Evolutionary conservation across 2,888 invertebrate species (phyloP).

Genomic region (Drosophila meridiana): DNA sequence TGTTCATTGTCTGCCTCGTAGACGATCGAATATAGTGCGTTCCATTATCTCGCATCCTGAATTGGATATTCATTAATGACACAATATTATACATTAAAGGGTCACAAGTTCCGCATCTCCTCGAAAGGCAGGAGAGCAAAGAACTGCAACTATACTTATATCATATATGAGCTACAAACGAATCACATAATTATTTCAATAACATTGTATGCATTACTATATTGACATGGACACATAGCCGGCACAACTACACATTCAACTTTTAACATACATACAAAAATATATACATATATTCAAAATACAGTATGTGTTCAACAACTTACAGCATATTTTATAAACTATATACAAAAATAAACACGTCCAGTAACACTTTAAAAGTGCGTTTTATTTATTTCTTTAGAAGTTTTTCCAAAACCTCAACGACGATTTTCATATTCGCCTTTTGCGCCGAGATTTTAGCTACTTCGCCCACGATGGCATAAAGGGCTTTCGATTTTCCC

Average conservation of each 20-base stretch:
- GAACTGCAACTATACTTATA: conserved; percentile 57
- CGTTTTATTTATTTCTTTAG: conserved; percentile 42
- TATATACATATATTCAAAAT: conserved; percentile 37
- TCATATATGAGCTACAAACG: conserved; percentile 29
- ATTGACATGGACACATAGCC: conserved; percentile 53
- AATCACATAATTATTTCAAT: conserved; percentile 35
- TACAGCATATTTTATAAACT: conserved; percentile 60
- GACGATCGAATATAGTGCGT: conserved; percentile 84
- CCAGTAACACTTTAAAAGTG: conserved; percentile 44
- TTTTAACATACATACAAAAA: conserved; percentile 31
- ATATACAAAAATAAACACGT: conserved; percentile 58
- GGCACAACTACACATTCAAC: conserved; percentile 52
- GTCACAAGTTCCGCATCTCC: conserved; percentile 82
- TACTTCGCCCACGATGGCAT: conserved; percentile 88
- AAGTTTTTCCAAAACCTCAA: conserved; percentile 86
- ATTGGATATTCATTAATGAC: conserved; percentile 33
- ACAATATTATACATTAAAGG: conserved; percentile 60
- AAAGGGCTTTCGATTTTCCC: conserved; percentile 90
- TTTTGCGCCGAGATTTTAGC: conserved; percentile 87
- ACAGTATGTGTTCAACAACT: conserved; percentile 48
- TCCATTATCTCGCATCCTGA: conserved; percentile 62
- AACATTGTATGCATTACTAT: conserved; percentile 51
- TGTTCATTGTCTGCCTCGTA: conserved; percentile 84
- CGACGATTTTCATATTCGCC: conserved; percentile 89
- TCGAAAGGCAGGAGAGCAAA: conserved; percentile 69